A percentile compares a stretch with the other conserved stretches of the same genome.
These are phyloP conservation scores for Drosophila equinoxialis DNA, from an alignment of 1,140 invertebrate genomes.

Conservation along the genomic window DNA sequence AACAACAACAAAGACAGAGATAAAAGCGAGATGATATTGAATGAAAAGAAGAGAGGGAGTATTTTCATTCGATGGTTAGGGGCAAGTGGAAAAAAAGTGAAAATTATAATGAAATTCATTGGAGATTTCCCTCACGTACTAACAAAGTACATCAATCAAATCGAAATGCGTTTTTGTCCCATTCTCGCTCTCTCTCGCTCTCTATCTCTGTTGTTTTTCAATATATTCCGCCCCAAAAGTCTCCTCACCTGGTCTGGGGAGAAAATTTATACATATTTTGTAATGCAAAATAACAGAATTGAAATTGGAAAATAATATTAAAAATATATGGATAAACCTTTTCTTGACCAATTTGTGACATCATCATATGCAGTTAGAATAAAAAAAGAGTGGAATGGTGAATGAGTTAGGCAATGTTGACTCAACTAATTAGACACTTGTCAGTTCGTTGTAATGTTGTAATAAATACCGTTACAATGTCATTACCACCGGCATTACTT, in stretches of 20 bases:
- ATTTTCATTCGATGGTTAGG: too few relatives aligned
- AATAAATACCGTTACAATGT: constrained; percentile 81
- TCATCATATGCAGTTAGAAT: constrained; percentile 5
- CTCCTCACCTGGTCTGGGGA: not conserved
- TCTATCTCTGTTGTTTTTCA: not conserved
- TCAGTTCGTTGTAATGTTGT: constrained; percentile 75
- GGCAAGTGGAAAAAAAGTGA: constrained; percentile 28
- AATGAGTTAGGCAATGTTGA: constrained; percentile 48
- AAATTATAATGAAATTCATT: constrained; percentile 72
- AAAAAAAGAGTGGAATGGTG: not conserved
- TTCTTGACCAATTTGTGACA: not conserved
- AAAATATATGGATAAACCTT: constrained; percentile 26
- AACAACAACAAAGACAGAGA: not conserved
- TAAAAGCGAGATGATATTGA: constrained; percentile 2
- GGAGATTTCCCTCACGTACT: constrained; percentile 61
- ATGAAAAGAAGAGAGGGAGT: too few relatives aligned
- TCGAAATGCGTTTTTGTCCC: constrained; percentile 58
- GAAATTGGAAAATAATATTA: constrained; percentile 9
- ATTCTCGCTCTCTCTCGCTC: not conserved
- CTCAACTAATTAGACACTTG: constrained; percentile 76
- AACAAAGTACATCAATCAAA: constrained; percentile 72
- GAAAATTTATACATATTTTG: constrained; percentile 46
- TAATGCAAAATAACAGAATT: constrained; percentile 20
- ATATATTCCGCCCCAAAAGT: not conserved
- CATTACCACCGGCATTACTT: constrained; percentile 76